These are phyloP conservation scores for Oscheius myriophilus DNA, from an alignment of 2,888 invertebrate genomes.

Conservation along the genomic window DNA sequence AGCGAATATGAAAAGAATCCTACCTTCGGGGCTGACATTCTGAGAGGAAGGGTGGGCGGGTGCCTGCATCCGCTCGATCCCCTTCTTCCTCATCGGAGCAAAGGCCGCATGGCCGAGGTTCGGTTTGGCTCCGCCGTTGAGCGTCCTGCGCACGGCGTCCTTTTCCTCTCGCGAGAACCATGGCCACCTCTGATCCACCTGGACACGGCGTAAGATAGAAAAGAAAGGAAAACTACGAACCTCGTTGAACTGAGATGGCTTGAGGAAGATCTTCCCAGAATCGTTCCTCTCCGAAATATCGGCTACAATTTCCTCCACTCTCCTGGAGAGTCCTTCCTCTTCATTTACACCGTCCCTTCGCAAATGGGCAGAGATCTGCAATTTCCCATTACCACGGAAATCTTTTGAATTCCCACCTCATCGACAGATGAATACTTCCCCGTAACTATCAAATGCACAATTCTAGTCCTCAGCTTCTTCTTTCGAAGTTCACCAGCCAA, in stretches of 20 bases:
- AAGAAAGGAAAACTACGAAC: neutral
- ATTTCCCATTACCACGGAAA: neutral
- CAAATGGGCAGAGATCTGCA: slow-evolving; percentile 40
- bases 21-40: slow-evolving; percentile 34
- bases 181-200: slow-evolving; percentile 55
- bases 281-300: slow-evolving; percentile 39
- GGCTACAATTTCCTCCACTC: slow-evolving; percentile 34
- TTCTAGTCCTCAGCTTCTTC: slow-evolving; percentile 44
- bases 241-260: slow-evolving; percentile 29
- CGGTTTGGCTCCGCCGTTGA: slow-evolving; percentile 2
- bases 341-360: slow-evolving; percentile 44
- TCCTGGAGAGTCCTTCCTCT: slow-evolving; percentile 35
- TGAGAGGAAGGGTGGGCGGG: slow-evolving; percentile 9
- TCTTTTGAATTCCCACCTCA: slow-evolving; percentile 31
- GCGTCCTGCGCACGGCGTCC: slow-evolving; percentile 31
- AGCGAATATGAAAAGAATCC: neutral
- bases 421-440: slow-evolving; percentile 47
- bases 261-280: slow-evolving; percentile 23
- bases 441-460: slow-evolving; percentile 55
- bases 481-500: slow-evolving; percentile 48
- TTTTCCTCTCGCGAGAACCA: slow-evolving; percentile 60
- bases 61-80: slow-evolving; percentile 47
- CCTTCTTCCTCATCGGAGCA: slow-evolving; percentile 35
- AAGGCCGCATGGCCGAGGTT: slow-evolving; percentile 14
- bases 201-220: slow-evolving; percentile 9